Percentiles rank a stretch among this genome's conserved stretches.
Evolutionary conservation across 2,113 vertebrate genomes (phyloP).

Genomic region (Nyctereutes procyonoides): DNA sequence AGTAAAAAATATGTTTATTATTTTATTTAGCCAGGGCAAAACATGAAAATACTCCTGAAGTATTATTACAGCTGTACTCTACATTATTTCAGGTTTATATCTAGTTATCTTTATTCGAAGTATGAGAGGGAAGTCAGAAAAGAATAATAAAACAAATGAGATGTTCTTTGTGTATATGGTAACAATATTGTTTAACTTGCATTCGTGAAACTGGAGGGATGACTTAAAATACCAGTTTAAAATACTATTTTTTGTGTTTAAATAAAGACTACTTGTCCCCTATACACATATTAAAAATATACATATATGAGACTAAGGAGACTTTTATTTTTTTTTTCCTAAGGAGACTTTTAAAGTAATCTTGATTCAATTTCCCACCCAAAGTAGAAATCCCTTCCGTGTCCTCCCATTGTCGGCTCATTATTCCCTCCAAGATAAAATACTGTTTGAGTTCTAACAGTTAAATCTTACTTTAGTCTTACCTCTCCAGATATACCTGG

Average conservation of each 20-base stretch:
- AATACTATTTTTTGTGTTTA: constrained; percentile 1
- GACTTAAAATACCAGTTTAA: constrained; percentile 14
- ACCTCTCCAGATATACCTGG: not conserved
- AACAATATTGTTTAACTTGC: not conserved
- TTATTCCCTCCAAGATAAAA: not conserved
- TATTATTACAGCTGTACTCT: not conserved
- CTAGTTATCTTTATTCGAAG: not conserved
- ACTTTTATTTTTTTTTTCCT: too few species aligned
- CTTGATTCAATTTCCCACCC: not conserved
- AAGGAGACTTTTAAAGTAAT: not conserved
- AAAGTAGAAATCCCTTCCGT: not conserved
- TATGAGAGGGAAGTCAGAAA: not conserved
- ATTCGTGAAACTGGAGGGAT: not conserved
- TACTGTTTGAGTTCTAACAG: not conserved
- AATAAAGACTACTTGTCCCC: not conserved
- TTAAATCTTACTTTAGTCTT: not conserved
- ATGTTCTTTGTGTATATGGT: not conserved
- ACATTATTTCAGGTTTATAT: not conserved
- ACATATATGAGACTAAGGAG: not conserved
- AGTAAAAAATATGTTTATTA: not conserved
- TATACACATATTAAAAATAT: not conserved
- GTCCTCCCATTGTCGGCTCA: not conserved
- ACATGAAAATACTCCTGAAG: not conserved
- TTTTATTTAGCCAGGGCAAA: not conserved
- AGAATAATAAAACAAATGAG: not conserved